Evolutionary conservation across 2,797 vertebrate genomes (phyloP).

Genomic region (Anableps anableps): DNA sequence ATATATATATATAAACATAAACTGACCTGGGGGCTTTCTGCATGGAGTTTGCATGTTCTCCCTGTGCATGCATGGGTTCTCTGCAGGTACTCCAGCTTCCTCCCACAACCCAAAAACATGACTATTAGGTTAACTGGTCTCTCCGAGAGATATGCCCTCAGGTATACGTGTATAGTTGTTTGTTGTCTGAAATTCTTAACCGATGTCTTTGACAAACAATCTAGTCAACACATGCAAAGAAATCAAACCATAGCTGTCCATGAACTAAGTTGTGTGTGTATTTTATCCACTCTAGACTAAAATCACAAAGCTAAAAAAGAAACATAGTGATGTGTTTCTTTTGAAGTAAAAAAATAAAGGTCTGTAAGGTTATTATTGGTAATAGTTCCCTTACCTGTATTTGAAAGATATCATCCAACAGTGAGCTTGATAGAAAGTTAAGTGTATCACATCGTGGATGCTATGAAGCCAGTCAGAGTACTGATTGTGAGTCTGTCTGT

Average conservation of each 20-base stretch:
- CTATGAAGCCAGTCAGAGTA: neutral
- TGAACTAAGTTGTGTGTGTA: neutral
- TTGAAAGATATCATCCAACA: too few relatives aligned
- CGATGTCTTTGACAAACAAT: neutral
- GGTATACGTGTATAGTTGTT: too few relatives aligned
- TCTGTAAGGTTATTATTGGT: neutral
- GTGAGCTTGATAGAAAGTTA: too few relatives aligned
- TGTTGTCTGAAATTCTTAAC: neutral
- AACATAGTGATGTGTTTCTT: neutral
- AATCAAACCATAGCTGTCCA: neutral
- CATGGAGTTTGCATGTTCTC: neutral
- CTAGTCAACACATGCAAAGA: neutral
- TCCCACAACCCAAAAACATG: neutral
- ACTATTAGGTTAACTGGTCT: neutral
- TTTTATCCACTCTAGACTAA: neutral
- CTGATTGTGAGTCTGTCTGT: neutral
- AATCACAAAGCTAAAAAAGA: neutral
- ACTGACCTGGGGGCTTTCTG: neutral
- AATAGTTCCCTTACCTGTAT: too few relatives aligned
- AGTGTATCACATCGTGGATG: neutral
- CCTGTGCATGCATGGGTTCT: neutral
- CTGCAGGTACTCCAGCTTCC: neutral
- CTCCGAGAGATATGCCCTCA: too few relatives aligned
- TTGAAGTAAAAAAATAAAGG: too few relatives aligned
- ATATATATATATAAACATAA: too few relatives aligned